Percentiles rank a stretch among this genome's conserved stretches.
Evolutionary conservation across 2,113 vertebrate genomes (phyloP).

Genomic region (Scatophagus argus): DNA sequence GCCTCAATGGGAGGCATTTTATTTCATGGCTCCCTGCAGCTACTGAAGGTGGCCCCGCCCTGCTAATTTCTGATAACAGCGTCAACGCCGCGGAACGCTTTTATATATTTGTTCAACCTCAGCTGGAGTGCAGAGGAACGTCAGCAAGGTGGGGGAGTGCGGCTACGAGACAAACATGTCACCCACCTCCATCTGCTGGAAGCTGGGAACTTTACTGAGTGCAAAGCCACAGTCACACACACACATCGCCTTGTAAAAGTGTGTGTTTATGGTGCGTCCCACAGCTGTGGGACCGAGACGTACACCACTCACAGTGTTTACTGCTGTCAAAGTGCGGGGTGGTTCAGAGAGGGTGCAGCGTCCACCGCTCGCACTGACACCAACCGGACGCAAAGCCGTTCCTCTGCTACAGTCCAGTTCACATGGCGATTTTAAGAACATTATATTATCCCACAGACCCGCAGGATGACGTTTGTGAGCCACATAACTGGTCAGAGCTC

Average conservation of each 20-base stretch:
- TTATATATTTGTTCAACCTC: slow-evolving; percentile 40
- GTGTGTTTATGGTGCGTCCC: slow-evolving; percentile 42
- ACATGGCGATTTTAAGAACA: not conserved
- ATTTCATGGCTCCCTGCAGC: slow-evolving; percentile 54
- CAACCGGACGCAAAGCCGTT: not conserved
- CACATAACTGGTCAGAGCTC: not conserved
- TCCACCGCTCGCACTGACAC: not conserved
- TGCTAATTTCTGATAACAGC: slow-evolving; percentile 46
- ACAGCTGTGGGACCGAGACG: slow-evolving; percentile 20
- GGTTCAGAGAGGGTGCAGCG: not conserved
- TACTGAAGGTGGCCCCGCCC: slow-evolving; percentile 21
- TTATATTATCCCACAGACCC: not conserved
- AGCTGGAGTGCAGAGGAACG: slow-evolving; percentile 24
- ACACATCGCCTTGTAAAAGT: slow-evolving; percentile 52
- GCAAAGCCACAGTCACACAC: slow-evolving; percentile 44
- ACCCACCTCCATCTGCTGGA: slow-evolving; percentile 17
- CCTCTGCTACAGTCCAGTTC: not conserved
- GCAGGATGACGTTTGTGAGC: slow-evolving; percentile 1
- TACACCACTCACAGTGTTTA: slow-evolving; percentile 28
- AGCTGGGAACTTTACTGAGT: slow-evolving; percentile 40
- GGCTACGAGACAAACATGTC: slow-evolving; percentile 29
- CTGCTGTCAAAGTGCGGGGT: not conserved
- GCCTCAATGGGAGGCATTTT: slow-evolving; percentile 37
- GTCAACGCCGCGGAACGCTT: slow-evolving; percentile 18
- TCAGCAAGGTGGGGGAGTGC: slow-evolving; percentile 11